A percentile compares a stretch with the other conserved stretches of the same genome.
Evolutionary conservation across 2,797 vertebrate genomes (phyloP).

Genomic region (Trematomus bernacchii): DNA sequence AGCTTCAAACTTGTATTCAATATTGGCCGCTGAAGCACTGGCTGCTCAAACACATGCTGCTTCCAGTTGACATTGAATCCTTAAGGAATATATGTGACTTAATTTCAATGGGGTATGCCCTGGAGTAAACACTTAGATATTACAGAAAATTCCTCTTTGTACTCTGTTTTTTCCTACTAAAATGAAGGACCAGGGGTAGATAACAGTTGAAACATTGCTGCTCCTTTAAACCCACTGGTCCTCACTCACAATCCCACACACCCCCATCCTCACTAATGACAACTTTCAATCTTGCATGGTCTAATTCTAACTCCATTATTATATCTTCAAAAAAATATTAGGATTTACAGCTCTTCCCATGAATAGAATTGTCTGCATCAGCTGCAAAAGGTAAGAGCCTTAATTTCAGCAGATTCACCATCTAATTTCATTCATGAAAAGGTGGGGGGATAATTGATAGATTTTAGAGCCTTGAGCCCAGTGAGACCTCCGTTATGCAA

Average conservation of each 20-base stretch:
- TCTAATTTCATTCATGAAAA: slow-evolving; percentile 56
- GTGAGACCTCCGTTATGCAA: slow-evolving; percentile 40
- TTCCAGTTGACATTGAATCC: not conserved
- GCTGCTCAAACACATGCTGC: not conserved
- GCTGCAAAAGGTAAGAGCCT: slow-evolving; percentile 35
- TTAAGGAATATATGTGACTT: not conserved
- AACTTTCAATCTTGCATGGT: slow-evolving; percentile 43
- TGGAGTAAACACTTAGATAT: not conserved
- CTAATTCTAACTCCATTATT: slow-evolving; percentile 45
- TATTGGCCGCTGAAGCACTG: not conserved
- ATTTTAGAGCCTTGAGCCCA: slow-evolving; percentile 41
- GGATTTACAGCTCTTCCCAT: slow-evolving; percentile 37
- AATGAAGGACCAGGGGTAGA: not conserved
- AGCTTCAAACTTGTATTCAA: not conserved
- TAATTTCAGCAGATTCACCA: slow-evolving; percentile 47
- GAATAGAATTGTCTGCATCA: slow-evolving; percentile 55
- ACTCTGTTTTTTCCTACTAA: too few species aligned
- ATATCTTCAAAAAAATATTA: slow-evolving; percentile 40
- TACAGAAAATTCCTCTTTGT: not conserved
- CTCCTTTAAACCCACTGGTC: slow-evolving; percentile 20
- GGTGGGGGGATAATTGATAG: slow-evolving; percentile 39
- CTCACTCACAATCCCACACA: slow-evolving; percentile 7
- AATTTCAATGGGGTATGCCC: not conserved
- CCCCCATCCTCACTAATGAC: slow-evolving; percentile 29
- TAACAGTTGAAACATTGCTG: not conserved